A percentile compares a stretch with the other conserved stretches of the same genome.
Conservation (phyloP, 2,888 invertebrate species). For the Sussaba pulchella region DNA sequence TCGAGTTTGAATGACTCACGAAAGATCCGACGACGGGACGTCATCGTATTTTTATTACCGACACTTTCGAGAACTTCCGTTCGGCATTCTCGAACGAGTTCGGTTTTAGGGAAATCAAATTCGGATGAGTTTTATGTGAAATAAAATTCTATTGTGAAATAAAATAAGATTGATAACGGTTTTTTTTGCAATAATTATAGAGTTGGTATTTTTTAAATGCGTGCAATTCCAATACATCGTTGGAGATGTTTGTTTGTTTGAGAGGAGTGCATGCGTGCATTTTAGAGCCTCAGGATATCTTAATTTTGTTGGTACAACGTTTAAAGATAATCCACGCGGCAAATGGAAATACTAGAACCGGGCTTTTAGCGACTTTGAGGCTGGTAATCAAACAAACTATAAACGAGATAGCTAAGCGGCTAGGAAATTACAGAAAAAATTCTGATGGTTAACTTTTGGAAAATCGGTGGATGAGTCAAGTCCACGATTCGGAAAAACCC, state of each 20-base stretch:
- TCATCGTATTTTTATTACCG: constrained; percentile 24
- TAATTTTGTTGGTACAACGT: not conserved
- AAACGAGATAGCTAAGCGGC: constrained; percentile 5
- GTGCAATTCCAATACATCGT: too few relatives aligned
- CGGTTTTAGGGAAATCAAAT: too few relatives aligned
- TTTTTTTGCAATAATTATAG: too few relatives aligned
- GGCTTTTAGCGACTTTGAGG: constrained; percentile 11
- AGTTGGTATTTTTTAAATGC: too few relatives aligned
- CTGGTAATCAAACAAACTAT: constrained; percentile 9
- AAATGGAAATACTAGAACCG: not conserved
- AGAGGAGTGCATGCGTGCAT: not conserved
- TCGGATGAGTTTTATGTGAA: too few relatives aligned
- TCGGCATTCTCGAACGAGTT: constrained; percentile 19
- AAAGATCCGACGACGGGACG: constrained; percentile 53
- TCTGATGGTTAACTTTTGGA: constrained; percentile 17
- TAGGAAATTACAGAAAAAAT: not conserved
- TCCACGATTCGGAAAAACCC: not conserved
- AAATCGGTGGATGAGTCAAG: constrained; percentile 4
- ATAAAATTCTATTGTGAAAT: too few relatives aligned
- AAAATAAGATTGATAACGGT: too few relatives aligned
- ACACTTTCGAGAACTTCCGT: constrained; percentile 43
- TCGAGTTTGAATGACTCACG: constrained; percentile 54
- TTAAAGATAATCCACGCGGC: not conserved
- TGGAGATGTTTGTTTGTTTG: not conserved
- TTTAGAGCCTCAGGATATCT: constrained; percentile 8